phyloP scores from a whole-genome alignment of 2,797 vertebrate species.

The Kryptopterus vitreolus region DNA sequence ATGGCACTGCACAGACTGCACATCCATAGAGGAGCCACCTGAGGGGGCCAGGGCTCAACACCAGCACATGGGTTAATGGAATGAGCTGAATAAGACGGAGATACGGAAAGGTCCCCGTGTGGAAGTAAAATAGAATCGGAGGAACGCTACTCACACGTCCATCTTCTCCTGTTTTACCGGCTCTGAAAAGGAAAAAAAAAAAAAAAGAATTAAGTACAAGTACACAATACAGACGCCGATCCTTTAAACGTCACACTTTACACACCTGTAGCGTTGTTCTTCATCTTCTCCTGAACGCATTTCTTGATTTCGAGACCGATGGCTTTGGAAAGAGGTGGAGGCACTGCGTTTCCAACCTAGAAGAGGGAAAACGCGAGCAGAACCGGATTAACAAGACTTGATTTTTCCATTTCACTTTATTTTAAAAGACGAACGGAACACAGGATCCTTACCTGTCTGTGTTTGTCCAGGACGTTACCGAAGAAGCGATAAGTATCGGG shows the following conservation, averaged over 20 bases:
- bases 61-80: constrained; percentile 64
- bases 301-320: constrained; percentile 88
- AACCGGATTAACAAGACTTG: too few relatives aligned
- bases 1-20: constrained; percentile 72
- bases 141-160: constrained; percentile 70
- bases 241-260: rapidly evolving
- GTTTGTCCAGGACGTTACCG: constrained; percentile 93
- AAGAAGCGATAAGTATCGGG: constrained; percentile 95
- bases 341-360: constrained; percentile 94
- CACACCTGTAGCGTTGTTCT: constrained; percentile 76
- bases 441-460: constrained; percentile 82
- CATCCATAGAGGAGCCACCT: constrained; percentile 61
- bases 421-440: background rate
- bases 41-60: constrained; percentile 63
- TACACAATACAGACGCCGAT: background rate
- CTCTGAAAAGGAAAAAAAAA: constrained; percentile 61
- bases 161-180: constrained; percentile 78
- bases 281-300: constrained; percentile 78
- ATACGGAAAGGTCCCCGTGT: constrained; percentile 26
- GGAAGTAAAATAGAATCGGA: constrained; percentile 41
- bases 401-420: too few relatives aligned
- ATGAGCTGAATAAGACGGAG: constrained; percentile 57
- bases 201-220: rapidly evolving
- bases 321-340: constrained; percentile 90
- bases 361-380: background rate